These are phyloP conservation scores for Pristionchus fissidentatus DNA, from an alignment of 2,888 invertebrate genomes.

Conservation along the genomic window DNA sequence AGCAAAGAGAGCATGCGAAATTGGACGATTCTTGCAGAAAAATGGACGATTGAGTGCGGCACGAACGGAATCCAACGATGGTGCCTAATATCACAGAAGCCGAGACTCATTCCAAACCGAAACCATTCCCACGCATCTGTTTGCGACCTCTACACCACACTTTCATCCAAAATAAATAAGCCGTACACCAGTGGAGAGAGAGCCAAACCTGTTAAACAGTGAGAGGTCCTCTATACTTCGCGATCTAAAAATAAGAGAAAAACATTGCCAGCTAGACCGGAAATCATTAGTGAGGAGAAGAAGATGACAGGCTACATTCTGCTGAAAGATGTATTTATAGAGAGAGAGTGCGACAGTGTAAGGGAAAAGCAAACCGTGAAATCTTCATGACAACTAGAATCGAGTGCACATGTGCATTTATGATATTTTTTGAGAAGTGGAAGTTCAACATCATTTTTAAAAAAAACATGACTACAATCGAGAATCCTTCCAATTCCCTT, in stretches of 20 bases:
- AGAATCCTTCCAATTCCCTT: no score
- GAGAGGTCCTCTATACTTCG: conserved; percentile 75
- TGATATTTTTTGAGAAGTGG: not conserved
- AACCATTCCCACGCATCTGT: conserved; percentile 16
- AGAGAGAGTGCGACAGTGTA: conserved; percentile 18
- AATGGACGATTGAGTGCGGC: conserved; percentile 3
- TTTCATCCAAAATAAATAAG: no score
- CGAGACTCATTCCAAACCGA: conserved; percentile 28
- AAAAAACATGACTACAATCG: not conserved
- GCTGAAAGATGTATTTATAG: not conserved
- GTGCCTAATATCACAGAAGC: conserved; percentile 13
- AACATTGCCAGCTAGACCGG: conserved; percentile 38
- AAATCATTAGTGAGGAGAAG: not conserved
- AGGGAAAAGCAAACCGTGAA: not conserved
- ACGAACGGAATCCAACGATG: conserved; percentile 22
- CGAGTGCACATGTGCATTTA: not conserved
- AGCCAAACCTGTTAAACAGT: conserved; percentile 76
- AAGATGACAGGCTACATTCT: not conserved
- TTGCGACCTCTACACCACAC: conserved; percentile 18
- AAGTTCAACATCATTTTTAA: not conserved
- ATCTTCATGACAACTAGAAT: not conserved
- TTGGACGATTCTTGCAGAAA: conserved; percentile 27
- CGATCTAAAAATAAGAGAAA: conserved; percentile 71
- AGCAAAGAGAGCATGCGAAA: not conserved
- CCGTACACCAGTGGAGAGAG: conserved; percentile 9